phyloP scores from a whole-genome alignment of 1,140 invertebrate genomes.

The Lethocerus indicus region DNA sequence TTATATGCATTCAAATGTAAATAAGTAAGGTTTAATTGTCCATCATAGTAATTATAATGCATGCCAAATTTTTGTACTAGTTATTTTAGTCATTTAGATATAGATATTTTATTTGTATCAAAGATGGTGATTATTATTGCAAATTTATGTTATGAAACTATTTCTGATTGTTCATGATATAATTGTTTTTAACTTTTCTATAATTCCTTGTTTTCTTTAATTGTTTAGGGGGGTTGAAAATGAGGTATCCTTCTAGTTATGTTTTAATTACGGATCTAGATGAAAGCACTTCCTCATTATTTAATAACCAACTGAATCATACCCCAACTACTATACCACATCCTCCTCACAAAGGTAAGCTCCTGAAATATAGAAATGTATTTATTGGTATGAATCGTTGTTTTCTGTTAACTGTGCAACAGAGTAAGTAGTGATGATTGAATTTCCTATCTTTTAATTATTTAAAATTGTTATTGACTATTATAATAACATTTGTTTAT shows the following conservation, averaged over 20 bases:
- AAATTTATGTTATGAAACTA: too few species aligned
- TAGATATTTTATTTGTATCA: too few species aligned
- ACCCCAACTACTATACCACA: background rate
- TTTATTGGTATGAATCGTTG: background rate
- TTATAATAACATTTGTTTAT: background rate
- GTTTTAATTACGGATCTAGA: conserved; percentile 83
- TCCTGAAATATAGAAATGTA: too few species aligned
- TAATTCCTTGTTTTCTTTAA: too few species aligned
- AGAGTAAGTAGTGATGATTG: background rate
- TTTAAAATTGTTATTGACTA: background rate
- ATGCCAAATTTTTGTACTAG: too few species aligned
- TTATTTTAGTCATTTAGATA: too few species aligned
- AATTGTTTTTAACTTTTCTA: too few species aligned
- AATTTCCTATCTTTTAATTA: background rate
- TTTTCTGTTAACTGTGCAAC: background rate
- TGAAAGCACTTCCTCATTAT: conserved; percentile 26
- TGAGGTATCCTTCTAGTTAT: conserved; percentile 88
- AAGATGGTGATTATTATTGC: too few species aligned
- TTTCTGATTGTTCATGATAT: background rate
- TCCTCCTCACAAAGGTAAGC: conserved; percentile 9
- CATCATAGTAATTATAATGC: too few species aligned
- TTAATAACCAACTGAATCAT: conserved; percentile 7
- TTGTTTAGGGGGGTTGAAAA: conserved; percentile 61
- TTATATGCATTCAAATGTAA: too few species aligned
- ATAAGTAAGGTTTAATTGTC: too few species aligned